Percentiles rank a stretch among this genome's conserved stretches.
phyloP scores from a whole-genome alignment of 2,113 vertebrate species.

The Romanogobio albipinnatus region DNA sequence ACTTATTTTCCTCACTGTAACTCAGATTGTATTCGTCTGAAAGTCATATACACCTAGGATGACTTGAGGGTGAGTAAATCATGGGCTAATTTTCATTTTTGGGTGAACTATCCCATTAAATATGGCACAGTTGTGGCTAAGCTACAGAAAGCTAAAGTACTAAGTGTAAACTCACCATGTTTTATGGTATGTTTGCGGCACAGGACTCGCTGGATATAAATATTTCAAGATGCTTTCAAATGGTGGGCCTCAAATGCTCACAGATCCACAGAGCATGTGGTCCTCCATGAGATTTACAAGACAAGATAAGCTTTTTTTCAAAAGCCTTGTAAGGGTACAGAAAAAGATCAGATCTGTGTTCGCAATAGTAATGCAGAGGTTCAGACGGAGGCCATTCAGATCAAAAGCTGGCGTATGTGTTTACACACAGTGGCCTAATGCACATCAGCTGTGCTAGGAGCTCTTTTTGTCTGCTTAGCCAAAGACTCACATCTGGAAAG shows the following conservation, averaged over 20 bases:
- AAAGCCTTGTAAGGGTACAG: neutral
- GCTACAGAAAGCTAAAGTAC: neutral
- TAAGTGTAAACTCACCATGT: neutral
- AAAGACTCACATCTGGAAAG: slow-evolving; percentile 34
- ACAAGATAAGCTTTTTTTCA: neutral
- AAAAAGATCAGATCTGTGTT: neutral
- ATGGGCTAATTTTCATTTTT: too few species aligned
- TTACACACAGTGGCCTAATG: neutral
- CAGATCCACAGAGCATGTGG: neutral
- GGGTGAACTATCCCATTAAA: neutral
- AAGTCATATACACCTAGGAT: too few species aligned
- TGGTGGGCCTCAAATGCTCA: neutral
- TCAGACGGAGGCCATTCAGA: slow-evolving; percentile 27
- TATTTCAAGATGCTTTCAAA: slow-evolving; percentile 18
- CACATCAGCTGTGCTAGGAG: slow-evolving; percentile 16
- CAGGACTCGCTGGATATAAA: neutral
- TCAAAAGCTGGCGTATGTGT: neutral
- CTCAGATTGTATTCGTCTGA: too few species aligned
- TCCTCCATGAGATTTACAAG: neutral
- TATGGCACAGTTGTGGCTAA: neutral
- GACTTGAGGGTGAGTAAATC: too few species aligned
- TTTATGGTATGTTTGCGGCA: neutral
- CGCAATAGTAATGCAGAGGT: neutral
- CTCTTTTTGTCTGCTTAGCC: slow-evolving; percentile 12
- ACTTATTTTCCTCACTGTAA: too few species aligned